Evolutionary conservation across 2,888 invertebrate species (phyloP).

Genomic region (Noctuana brunneofusca): DNA sequence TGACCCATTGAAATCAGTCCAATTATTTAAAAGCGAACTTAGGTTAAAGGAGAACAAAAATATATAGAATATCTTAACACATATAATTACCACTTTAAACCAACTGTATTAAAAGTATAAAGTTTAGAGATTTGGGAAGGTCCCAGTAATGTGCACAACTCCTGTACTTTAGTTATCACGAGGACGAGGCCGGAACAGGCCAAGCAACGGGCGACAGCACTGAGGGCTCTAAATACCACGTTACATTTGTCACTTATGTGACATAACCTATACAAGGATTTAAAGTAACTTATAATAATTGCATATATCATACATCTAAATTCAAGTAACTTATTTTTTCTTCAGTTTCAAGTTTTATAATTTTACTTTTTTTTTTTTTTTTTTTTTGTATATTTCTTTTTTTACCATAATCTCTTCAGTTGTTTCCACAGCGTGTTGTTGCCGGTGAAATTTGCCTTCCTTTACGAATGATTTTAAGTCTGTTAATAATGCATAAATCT

Average conservation of each 20-base stretch:
- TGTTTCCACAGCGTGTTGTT: conserved; percentile 83
- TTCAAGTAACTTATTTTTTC: conserved; percentile 81
- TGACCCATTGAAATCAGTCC: conserved; percentile 21
- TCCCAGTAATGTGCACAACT: conserved; percentile 66
- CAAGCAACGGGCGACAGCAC: conserved; percentile 42
- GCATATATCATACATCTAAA: conserved; percentile 82
- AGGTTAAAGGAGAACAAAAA: conserved; percentile 49
- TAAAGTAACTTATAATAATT: conserved; percentile 79
- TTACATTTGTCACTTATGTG: conserved; percentile 53
- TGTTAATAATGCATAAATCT: conserved; percentile 46
- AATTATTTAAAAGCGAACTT: conserved; percentile 29
- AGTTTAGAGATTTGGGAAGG: conserved; percentile 63
- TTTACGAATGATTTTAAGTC: conserved; percentile 80
- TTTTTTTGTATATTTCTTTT: conserved; percentile 62
- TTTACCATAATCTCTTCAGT: conserved; percentile 84
- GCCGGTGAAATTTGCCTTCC: conserved; percentile 88
- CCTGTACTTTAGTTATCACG: conserved; percentile 76
- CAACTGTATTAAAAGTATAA: conserved; percentile 63
- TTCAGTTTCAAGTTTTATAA: conserved; percentile 80
- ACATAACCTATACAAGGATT: conserved; percentile 73
- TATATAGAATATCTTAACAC: conserved; percentile 55
- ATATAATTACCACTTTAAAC: conserved; percentile 59
- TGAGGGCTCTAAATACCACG: conserved; percentile 45
- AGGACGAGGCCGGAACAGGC: conserved; percentile 62
- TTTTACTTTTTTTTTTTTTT: conserved; percentile 83